Evolutionary conservation across 2,888 invertebrate species (phyloP), one percentile per base, ranked within the genome.

Genomic region (Calephelis perditalis): DNA sequence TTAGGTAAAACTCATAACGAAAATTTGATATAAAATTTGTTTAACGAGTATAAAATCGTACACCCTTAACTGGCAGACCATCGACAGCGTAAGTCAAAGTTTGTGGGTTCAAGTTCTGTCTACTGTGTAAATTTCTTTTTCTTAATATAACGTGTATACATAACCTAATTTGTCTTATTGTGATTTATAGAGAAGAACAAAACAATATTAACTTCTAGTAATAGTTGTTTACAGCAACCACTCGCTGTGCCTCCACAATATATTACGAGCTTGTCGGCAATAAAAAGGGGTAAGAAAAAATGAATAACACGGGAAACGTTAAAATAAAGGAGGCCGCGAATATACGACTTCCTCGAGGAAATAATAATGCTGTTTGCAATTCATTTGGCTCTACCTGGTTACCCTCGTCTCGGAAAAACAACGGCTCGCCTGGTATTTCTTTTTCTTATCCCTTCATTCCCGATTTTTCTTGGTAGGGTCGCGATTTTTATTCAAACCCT

Each of bases 311-410:
- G 83, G 80, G 75, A 76, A 86, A 86, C 81, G 86, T 81, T 88
- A 88, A 90, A 89, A 88, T 87, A 89, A 88, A 89, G 79, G 82
- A 87, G 81, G 78, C 78, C 78, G 72, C 79, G 86, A 86, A 90
- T 91, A 91, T 91, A 91, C 84, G 91, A 89, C 91, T 91, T 91
- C 91, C 91, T 85, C 73, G 74, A 89, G 89, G 90, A 89, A 91
- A 91, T 91, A 91, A 91, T 91, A 91, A 91, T 88, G 86, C 89
- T 91, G 91, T 91, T 91, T 91, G 89, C 91, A 91, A 91, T 91
- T 91, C 91, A 91, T 91, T 91, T 91, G 86, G 75, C 79, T 73
- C 84, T 89, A 90, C 90, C 89, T 89, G 89, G 83, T 81, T 81
- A 85, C 86, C 86, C 86, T 75, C 78, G 79, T 77, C 81, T 82